Conservation (phyloP, 2,888 invertebrate genomes). For the Tachina fera region DNA sequence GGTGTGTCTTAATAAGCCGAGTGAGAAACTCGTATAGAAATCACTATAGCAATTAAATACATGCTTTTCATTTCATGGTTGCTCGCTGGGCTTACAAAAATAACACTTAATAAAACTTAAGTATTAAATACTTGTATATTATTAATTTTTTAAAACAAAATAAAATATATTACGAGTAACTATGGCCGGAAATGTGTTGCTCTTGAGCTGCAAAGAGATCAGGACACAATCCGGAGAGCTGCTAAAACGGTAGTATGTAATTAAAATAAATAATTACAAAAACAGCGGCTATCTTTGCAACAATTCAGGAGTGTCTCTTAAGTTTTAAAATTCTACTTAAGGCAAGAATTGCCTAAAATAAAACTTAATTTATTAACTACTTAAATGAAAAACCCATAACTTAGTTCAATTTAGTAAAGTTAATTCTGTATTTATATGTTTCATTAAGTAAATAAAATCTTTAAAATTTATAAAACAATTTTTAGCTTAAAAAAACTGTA, state of each 20-base stretch:
- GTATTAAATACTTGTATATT: background rate
- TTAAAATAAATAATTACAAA: background rate
- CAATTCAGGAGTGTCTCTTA: background rate
- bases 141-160: background rate
- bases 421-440: slow-evolving; percentile 10
- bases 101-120: background rate
- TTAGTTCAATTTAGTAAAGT: slow-evolving; percentile 12
- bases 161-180: background rate
- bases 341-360: background rate
- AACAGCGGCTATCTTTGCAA: background rate
- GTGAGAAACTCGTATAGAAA: background rate
- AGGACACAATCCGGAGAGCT: background rate
- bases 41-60: background rate
- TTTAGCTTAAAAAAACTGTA: slow-evolving; percentile 29
- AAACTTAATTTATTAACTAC: background rate
- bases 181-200: background rate
- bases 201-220: background rate
- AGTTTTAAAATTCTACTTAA: background rate
- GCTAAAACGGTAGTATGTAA: background rate
- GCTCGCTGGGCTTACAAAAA: background rate
- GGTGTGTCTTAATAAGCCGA: background rate
- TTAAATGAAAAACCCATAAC: background rate
- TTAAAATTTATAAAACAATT: background rate
- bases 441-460: background rate
- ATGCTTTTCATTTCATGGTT: background rate